Conservation (phyloP, 1,140 invertebrate genomes). For the Ips typographus region DNA sequence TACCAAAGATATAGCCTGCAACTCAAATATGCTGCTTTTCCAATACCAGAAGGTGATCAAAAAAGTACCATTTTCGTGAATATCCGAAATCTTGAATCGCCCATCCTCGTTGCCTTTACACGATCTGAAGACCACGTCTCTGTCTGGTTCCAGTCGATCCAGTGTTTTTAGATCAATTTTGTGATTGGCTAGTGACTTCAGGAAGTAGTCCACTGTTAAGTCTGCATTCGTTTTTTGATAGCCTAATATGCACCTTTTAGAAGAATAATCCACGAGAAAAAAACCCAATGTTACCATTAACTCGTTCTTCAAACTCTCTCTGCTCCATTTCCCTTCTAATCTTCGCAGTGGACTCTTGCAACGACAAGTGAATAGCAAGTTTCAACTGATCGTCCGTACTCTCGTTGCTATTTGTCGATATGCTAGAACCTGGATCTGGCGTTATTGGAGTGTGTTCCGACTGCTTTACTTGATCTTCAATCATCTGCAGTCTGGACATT, state of each 20-base stretch:
- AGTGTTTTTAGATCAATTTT: constrained; percentile 50
- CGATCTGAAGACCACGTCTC: constrained; percentile 46
- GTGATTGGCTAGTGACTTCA: constrained; percentile 56
- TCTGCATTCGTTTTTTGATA: constrained; percentile 55
- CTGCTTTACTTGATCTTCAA: constrained; percentile 59
- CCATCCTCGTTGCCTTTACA: constrained; percentile 55
- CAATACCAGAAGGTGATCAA: background rate
- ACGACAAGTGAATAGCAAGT: constrained; percentile 55
- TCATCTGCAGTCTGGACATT: constrained; percentile 71
- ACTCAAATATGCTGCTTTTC: background rate
- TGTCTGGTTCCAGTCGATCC: constrained; percentile 42
- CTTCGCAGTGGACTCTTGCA: constrained; percentile 51
- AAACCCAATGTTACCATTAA: constrained; percentile 15
- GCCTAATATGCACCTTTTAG: background rate
- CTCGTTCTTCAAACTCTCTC: constrained; percentile 24
- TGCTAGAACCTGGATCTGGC: constrained; percentile 48
- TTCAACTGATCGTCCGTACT: constrained; percentile 55
- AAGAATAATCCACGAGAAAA: background rate
- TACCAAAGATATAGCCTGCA: constrained; percentile 50
- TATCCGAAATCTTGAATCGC: constrained; percentile 58
- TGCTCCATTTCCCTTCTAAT: constrained; percentile 35
- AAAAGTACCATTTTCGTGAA: constrained; percentile 53
- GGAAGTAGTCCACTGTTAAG: constrained; percentile 58
- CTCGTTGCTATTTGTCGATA: constrained; percentile 47
- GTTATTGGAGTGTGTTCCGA: constrained; percentile 38